A percentile compares a stretch with the other conserved stretches of the same genome.
phyloP scores from a whole-genome alignment of 2,797 vertebrate species.

The Sebastes alutus region DNA sequence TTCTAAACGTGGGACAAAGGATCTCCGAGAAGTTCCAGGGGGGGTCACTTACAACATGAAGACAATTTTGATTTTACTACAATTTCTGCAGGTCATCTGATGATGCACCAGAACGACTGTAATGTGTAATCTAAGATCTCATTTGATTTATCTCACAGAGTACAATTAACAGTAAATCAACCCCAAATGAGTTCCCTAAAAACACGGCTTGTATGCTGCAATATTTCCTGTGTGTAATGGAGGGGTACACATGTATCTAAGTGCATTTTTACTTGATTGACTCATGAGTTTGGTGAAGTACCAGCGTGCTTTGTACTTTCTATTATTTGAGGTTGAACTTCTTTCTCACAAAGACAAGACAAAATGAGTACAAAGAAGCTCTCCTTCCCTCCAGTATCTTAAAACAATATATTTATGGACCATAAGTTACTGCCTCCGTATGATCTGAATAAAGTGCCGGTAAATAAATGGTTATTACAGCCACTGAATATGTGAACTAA shows the following conservation, averaged over 20 bases:
- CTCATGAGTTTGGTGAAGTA: neutral
- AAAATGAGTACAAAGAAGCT: neutral
- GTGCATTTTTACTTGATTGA: neutral
- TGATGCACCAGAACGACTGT: accelerated
- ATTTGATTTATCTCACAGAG: no score
- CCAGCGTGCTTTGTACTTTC: neutral
- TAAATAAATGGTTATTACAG: neutral
- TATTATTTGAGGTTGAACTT: neutral
- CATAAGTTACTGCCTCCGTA: neutral
- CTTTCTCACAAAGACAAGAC: neutral
- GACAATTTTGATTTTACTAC: neutral
- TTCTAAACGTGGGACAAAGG: neutral
- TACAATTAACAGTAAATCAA: neutral
- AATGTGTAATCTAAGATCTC: no score
- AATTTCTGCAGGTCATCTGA: neutral
- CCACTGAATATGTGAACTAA: neutral
- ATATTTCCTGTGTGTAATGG: no score
- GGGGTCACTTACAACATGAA: neutral
- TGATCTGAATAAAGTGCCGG: neutral
- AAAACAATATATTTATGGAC: neutral
- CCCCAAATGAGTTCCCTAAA: no score
- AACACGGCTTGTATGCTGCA: accelerated
- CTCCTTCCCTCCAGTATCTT: neutral
- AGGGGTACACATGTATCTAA: neutral
- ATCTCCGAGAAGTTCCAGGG: neutral